Evolutionary conservation across 2,888 invertebrate species (phyloP), one percentile per base, ranked within the genome.

Genomic region (Eurois occulta): DNA sequence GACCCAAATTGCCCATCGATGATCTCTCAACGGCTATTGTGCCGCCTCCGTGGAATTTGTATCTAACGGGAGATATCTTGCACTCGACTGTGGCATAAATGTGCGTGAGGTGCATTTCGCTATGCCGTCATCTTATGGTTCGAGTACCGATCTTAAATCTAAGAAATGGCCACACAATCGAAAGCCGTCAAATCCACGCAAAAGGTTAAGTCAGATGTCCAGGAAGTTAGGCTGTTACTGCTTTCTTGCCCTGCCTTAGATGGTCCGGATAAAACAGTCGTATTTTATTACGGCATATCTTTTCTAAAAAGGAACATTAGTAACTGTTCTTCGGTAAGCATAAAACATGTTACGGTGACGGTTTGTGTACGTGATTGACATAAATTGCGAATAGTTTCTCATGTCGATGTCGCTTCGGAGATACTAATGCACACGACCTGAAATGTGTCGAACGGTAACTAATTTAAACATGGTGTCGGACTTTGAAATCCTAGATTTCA

Each of bases 21-120:
- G 91, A 88, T 91, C 88, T 90, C 90, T 89, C 89, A 90, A 90
- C 76, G 91, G 85, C 91, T 86, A 94, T 95, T 95, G 94, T 95
- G 92, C 91, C 89, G 89, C 89, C 87, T 92, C 91, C 87, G 88
- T 91, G 93, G 94, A 94, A 95, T 94, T 94, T 92, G 91, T 93
- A 88, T 91, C 89, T 95, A 94, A 95, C 94, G 94, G 94, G 93
- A 94, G 92, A 93, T 93, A 88, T 90, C 92, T 94, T 93, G 92
- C 93, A 94, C 90, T 93, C 90, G 87, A 90, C 90, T 91, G 86
- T 84, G 71, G 78, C 89, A 90, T 88, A 89, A 92, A 92, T 90
- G 89, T 93, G 92, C 93, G 92, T 94, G 92, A 92, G 92, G 89
- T 92, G 93, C 93, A 93, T 92, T 94, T 94, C 90, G 92, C 93